These are phyloP conservation scores for Matsumurasca onukii DNA, from an alignment of 1,140 invertebrate species.

Conservation along the genomic window DNA sequence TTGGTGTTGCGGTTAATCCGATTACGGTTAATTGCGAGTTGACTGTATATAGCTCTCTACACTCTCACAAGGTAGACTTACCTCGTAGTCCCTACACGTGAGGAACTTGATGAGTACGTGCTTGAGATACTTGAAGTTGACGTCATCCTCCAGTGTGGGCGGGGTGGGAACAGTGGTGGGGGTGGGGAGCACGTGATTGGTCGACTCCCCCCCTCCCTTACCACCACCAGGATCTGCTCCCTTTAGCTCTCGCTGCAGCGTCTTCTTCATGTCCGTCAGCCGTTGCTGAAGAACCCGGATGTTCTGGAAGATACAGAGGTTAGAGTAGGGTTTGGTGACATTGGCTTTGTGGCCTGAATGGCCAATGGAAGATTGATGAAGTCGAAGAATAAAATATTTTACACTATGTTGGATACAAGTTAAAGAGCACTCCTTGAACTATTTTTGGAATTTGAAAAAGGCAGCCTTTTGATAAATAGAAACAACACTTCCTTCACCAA, in stretches of 20 bases:
- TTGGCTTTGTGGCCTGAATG: no score
- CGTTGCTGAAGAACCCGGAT: constrained; percentile 86
- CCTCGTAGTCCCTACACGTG: constrained; percentile 80
- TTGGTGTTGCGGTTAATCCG: no score
- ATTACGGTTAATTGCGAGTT: no score
- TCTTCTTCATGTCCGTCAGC: constrained; percentile 86
- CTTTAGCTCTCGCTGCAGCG: constrained; percentile 79
- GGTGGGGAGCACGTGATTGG: constrained; percentile 18
- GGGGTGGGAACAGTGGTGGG: neutral
- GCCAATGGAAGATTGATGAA: no score
- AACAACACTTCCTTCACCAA: no score
- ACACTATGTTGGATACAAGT: constrained; percentile 22
- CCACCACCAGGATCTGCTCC: constrained; percentile 30
- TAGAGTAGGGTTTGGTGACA: no score
- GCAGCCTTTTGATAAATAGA: no score
- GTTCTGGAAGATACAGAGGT: constrained; percentile 60
- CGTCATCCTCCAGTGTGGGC: constrained; percentile 66
- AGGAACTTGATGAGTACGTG: constrained; percentile 92
- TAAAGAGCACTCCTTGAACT: no score
- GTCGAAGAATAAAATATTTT: constrained; percentile 35
- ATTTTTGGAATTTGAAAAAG: no score
- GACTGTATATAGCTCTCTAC: no score
- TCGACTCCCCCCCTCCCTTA: constrained; percentile 5
- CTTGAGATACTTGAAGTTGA: constrained; percentile 87
- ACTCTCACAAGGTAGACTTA: constrained; percentile 45